These are phyloP conservation scores for Pseudococcus jackbeardsleyi DNA, from an alignment of 2,888 invertebrate genomes.

Conservation along the genomic window DNA sequence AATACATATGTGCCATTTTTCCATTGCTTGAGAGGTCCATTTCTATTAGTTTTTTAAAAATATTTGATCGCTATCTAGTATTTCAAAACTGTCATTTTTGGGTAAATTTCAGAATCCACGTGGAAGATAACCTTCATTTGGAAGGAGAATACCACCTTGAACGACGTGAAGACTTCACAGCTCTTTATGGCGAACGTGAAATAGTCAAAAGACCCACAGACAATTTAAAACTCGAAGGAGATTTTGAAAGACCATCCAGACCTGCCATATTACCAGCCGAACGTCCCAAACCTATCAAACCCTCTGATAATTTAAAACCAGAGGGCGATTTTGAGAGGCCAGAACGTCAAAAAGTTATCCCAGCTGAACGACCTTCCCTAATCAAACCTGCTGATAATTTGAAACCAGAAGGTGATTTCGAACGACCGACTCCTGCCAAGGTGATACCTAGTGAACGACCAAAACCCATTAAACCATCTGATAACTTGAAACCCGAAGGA, in stretches of 20 bases:
- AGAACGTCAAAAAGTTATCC: constrained; percentile 71
- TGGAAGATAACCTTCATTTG: constrained; percentile 79
- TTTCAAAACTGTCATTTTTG: background rate
- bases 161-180: constrained; percentile 72
- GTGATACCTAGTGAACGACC: constrained; percentile 72
- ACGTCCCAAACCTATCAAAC: constrained; percentile 70
- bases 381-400: constrained; percentile 72
- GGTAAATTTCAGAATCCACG: constrained; percentile 66
- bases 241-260: constrained; percentile 72
- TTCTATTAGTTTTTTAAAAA: too few relatives aligned
- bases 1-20: too few relatives aligned
- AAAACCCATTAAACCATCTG: constrained; percentile 72
- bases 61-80: too few relatives aligned
- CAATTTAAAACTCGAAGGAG: constrained; percentile 71
- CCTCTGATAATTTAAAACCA: constrained; percentile 73
- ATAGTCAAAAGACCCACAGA: constrained; percentile 69
- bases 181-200: constrained; percentile 68
- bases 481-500: constrained; percentile 74
- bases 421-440: constrained; percentile 69
- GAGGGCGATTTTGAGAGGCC: constrained; percentile 72
- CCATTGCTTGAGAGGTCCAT: too few relatives aligned
- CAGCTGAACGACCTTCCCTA: constrained; percentile 73
- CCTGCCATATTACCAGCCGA: constrained; percentile 71
- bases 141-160: constrained; percentile 77
- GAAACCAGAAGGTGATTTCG: constrained; percentile 75